phyloP scores from a whole-genome alignment of 2,797 vertebrate genomes.

The Uromys caudimaculatus region DNA sequence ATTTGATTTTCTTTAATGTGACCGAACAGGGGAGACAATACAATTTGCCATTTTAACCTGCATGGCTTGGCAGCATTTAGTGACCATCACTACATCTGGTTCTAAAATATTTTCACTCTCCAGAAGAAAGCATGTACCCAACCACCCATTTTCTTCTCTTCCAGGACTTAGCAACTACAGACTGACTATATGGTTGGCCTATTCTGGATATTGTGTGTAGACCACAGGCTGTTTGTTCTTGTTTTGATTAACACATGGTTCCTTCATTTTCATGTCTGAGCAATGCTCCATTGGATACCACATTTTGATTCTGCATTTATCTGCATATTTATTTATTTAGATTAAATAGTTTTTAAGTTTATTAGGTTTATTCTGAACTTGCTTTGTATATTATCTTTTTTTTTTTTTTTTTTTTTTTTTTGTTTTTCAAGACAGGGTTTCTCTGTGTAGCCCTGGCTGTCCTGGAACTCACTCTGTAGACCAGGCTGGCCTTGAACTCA shows the following conservation, averaged over 20 bases:
- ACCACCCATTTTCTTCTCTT: neutral
- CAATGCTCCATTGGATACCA: neutral
- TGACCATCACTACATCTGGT: neutral
- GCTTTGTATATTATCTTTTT: neutral
- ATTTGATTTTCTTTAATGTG: neutral
- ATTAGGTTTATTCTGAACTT: neutral
- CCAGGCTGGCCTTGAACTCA: no score
- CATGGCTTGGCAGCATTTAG: neutral
- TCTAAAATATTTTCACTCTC: neutral
- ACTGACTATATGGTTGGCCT: neutral
- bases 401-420: neutral
- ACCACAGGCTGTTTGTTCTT: neutral
- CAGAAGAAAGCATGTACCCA: neutral
- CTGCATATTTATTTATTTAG: neutral
- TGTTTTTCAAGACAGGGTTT: no score
- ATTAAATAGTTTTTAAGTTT: neutral
- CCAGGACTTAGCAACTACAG: neutral
- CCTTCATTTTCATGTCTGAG: neutral
- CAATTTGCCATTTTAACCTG: slow-evolving; percentile 40
- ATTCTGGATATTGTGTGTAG: neutral
- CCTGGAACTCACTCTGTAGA: no score
- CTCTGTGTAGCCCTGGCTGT: no score
- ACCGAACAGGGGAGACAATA: neutral
- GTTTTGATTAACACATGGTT: neutral
- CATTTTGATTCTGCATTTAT: neutral